Evolutionary conservation across 2,797 vertebrate species (phyloP).

Genomic region (Crocodylus rhombifer): DNA sequence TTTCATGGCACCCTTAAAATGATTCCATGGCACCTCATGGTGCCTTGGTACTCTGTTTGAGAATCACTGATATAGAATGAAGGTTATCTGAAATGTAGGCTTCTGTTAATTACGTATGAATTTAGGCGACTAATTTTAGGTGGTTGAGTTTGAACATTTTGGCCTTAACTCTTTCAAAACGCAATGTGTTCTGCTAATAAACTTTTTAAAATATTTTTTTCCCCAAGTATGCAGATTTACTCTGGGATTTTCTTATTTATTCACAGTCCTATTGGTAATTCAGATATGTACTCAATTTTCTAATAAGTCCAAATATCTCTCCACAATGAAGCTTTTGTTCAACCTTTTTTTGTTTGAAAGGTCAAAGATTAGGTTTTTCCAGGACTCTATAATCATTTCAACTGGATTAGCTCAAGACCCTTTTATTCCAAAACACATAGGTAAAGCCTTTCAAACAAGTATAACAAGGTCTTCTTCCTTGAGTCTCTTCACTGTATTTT

Average conservation of each 20-base stretch:
- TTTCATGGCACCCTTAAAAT: too few species aligned
- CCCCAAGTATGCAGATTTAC: background rate
- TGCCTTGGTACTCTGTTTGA: too few species aligned
- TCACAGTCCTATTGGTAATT: background rate
- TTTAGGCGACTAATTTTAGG: background rate
- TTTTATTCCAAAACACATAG: background rate
- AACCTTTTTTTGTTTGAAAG: background rate
- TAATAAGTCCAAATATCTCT: background rate
- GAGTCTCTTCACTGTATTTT: too few species aligned
- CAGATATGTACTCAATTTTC: background rate
- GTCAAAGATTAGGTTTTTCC: background rate
- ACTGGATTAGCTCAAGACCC: background rate
- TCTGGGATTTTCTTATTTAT: background rate
- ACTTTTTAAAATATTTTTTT: background rate
- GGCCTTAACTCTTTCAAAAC: background rate
- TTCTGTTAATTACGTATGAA: background rate
- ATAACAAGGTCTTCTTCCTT: too few species aligned
- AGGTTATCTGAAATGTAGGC: too few species aligned
- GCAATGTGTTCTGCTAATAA: background rate
- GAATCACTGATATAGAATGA: too few species aligned
- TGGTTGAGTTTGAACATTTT: background rate
- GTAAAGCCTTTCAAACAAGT: background rate
- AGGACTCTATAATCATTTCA: background rate
- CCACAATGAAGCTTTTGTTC: background rate
- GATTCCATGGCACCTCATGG: too few species aligned